Conservation (phyloP, 2,888 invertebrate species). For the Drosophila recens region DNA sequence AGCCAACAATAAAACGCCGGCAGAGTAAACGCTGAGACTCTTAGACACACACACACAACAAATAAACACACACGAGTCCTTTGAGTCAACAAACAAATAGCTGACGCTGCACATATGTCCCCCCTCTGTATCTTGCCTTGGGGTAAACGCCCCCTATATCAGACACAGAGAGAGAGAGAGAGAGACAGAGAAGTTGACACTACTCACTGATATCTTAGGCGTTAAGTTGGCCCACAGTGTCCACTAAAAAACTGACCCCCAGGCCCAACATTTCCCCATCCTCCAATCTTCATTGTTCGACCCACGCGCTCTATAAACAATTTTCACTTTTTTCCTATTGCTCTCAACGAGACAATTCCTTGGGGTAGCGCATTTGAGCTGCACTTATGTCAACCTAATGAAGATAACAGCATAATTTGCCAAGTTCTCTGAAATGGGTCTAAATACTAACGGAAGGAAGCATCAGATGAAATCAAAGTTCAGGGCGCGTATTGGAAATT, state of each 20-base stretch:
- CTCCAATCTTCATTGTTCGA: slow-evolving; percentile 45
- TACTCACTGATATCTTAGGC: slow-evolving; percentile 74
- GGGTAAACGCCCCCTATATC: slow-evolving; percentile 68
- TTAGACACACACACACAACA: slow-evolving; percentile 29
- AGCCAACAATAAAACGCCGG: slow-evolving; percentile 61
- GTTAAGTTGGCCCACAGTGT: slow-evolving; percentile 52
- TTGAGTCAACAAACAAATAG: slow-evolving; percentile 68
- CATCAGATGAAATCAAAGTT: slow-evolving; percentile 69
- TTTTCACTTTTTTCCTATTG: slow-evolving; percentile 63
- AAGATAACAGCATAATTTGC: slow-evolving; percentile 81
- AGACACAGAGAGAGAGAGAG: slow-evolving; percentile 31
- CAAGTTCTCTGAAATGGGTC: slow-evolving; percentile 43
- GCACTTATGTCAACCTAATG: slow-evolving; percentile 80
- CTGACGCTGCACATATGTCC: slow-evolving; percentile 75
- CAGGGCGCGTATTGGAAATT: slow-evolving; percentile 68
- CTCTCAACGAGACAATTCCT: slow-evolving; percentile 58
- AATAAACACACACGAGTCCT: slow-evolving; percentile 41
- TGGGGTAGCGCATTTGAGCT: slow-evolving; percentile 78
- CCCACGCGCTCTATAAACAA: slow-evolving; percentile 71
- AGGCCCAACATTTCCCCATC: neutral
- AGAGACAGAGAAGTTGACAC: slow-evolving; percentile 50
- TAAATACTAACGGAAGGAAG: neutral
- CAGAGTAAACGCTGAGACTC: slow-evolving; percentile 26
- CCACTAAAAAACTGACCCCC: slow-evolving; percentile 30
- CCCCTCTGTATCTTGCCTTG: slow-evolving; percentile 15